Evolutionary conservation across 2,797 vertebrate genomes (phyloP).

Genomic region (Cirrhinus molitorella): DNA sequence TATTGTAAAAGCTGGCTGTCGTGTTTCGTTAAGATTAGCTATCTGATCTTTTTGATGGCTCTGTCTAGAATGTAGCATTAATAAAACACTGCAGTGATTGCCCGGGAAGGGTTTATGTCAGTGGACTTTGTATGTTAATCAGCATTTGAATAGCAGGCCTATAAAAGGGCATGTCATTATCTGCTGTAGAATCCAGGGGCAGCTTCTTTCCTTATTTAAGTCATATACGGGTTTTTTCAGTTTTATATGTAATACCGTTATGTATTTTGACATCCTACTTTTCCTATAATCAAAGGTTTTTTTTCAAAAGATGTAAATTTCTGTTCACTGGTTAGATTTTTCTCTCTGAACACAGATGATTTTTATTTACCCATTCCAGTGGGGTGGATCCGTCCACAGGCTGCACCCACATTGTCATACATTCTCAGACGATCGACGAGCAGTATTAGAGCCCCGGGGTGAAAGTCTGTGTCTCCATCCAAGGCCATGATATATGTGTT

Average conservation of each 20-base stretch:
- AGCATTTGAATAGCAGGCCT: background rate
- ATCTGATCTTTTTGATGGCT: background rate
- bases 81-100: background rate
- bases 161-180: background rate
- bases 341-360: background rate
- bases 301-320: background rate
- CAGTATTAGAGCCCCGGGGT: conserved; percentile 81
- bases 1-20: background rate
- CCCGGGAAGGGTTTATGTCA: background rate
- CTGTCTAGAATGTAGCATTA: background rate
- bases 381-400: conserved; percentile 86
- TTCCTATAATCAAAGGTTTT: background rate
- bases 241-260: background rate
- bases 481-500: conserved; percentile 83
- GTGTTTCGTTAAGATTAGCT: background rate
- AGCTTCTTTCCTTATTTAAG: background rate
- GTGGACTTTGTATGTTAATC: conserved; percentile 19
- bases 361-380: conserved; percentile 86
- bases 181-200: background rate
- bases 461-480: conserved; percentile 87
- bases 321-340: background rate
- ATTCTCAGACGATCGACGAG: conserved; percentile 82
- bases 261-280: background rate
- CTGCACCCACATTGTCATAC: conserved; percentile 83
- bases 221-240: background rate